A percentile compares a stretch with the other conserved stretches of the same genome.
Evolutionary conservation across 2,797 vertebrate genomes (phyloP).

Genomic region (Harpagifer antarcticus): DNA sequence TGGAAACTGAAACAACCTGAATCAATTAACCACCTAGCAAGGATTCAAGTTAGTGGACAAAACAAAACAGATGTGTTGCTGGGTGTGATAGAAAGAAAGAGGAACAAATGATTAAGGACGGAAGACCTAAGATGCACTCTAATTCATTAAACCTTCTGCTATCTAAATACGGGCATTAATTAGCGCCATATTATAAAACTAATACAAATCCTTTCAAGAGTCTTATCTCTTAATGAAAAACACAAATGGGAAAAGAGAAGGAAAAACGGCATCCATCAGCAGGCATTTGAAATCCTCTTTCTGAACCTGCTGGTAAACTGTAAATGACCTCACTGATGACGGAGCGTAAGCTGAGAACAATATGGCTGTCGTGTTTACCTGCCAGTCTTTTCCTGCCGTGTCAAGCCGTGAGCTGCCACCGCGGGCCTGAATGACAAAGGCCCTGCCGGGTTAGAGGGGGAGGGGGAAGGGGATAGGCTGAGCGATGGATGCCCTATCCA

Average conservation of each 20-base stretch:
- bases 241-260: slow-evolving; percentile 38
- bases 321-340: slow-evolving; percentile 80
- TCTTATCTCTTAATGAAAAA: slow-evolving; percentile 58
- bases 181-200: slow-evolving; percentile 60
- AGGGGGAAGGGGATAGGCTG: slow-evolving; percentile 43
- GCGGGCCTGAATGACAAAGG: slow-evolving; percentile 79
- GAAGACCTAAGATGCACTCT: slow-evolving; percentile 44
- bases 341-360: slow-evolving; percentile 76
- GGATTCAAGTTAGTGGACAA: slow-evolving; percentile 26
- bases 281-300: slow-evolving; percentile 41
- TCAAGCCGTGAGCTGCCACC: slow-evolving; percentile 71
- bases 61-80: slow-evolving; percentile 24
- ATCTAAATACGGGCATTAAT: slow-evolving; percentile 69
- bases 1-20: slow-evolving; percentile 45
- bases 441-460: slow-evolving; percentile 60
- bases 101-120: slow-evolving; percentile 53
- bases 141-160: slow-evolving; percentile 58
- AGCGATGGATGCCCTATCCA: slow-evolving; percentile 84
- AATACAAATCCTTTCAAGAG: slow-evolving; percentile 53
- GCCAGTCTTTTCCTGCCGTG: slow-evolving; percentile 67
- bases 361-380: slow-evolving; percentile 76
- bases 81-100: slow-evolving; percentile 9
- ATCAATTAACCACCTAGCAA: slow-evolving; percentile 35
- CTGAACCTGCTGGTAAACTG: slow-evolving; percentile 76
- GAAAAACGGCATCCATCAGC: slow-evolving; percentile 48